Conservation (phyloP, 1,140 invertebrate genomes). For the Zaprionus taronus region DNA sequence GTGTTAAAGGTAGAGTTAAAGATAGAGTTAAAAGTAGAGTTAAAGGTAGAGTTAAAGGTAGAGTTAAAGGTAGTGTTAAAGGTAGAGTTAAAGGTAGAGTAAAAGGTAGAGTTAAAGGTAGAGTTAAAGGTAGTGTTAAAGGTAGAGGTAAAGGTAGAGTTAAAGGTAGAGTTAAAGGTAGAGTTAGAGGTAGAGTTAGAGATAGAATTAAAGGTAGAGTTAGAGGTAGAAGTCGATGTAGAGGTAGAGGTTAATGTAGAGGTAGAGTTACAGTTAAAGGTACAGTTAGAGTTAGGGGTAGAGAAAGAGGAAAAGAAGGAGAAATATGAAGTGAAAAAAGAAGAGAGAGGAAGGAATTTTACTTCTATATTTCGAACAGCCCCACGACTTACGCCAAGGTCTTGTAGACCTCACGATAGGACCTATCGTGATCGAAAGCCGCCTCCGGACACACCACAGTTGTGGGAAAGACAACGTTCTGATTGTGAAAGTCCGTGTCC, state of each 20-base stretch:
- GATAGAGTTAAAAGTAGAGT: background rate
- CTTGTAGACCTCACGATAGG: constrained; percentile 66
- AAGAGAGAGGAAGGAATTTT: background rate
- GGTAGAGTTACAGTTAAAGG: no score
- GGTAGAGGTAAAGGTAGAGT: background rate
- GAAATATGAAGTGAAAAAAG: background rate
- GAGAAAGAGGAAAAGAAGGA: background rate
- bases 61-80: background rate
- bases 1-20: background rate
- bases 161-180: background rate
- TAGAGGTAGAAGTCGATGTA: no score
- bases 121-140: no score
- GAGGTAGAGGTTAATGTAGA: no score
- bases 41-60: background rate
- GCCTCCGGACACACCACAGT: constrained; percentile 87
- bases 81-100: background rate
- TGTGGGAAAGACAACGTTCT: constrained; percentile 89
- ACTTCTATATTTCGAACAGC: background rate
- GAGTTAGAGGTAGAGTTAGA: background rate
- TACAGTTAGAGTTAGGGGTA: background rate
- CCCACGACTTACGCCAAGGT: constrained; percentile 63
- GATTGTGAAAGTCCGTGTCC: constrained; percentile 90
- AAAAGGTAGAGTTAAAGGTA: background rate
- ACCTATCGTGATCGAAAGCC: constrained; percentile 82
- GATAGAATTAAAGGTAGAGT: background rate